phyloP scores from a whole-genome alignment of 2,797 vertebrate genomes.

The Melanotaenia parkinsoni region DNA sequence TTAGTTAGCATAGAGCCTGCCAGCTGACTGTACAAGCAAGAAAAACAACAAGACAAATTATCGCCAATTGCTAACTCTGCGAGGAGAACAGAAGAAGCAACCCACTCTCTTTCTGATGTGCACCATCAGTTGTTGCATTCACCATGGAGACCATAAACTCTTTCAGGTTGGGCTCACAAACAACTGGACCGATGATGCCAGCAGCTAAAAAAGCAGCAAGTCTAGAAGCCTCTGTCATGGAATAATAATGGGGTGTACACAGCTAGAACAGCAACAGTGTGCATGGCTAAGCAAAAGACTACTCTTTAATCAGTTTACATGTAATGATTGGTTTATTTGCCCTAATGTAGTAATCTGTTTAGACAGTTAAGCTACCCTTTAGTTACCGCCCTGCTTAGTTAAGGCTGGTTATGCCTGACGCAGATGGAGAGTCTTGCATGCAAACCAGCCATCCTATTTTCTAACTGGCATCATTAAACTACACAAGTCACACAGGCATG shows the following conservation, averaged over 20 bases:
- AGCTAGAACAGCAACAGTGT: not conserved
- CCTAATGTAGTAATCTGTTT: not conserved
- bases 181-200: not conserved
- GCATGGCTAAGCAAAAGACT: not conserved
- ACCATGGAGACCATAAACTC: not conserved
- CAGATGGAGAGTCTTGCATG: constrained; percentile 1
- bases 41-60: not conserved
- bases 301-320: constrained; percentile 3
- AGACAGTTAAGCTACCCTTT: not conserved
- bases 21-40: not conserved
- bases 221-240: not conserved
- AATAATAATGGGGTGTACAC: not conserved
- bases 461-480: constrained; percentile 2
- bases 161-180: not conserved
- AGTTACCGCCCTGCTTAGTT: not conserved
- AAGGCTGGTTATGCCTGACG: not conserved
- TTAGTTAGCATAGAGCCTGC: not conserved
- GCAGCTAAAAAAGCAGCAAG: not conserved
- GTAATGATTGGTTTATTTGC: constrained; percentile 11
- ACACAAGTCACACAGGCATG: constrained; percentile 7
- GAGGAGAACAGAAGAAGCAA: constrained; percentile 3
- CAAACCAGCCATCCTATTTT: constrained; percentile 5
- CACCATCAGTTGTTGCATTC: not conserved
- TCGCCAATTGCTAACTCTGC: constrained; percentile 1
- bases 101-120: constrained; percentile 1